Conservation (phyloP, 2,113 vertebrate species). For the Nerophis ophidion region DNA sequence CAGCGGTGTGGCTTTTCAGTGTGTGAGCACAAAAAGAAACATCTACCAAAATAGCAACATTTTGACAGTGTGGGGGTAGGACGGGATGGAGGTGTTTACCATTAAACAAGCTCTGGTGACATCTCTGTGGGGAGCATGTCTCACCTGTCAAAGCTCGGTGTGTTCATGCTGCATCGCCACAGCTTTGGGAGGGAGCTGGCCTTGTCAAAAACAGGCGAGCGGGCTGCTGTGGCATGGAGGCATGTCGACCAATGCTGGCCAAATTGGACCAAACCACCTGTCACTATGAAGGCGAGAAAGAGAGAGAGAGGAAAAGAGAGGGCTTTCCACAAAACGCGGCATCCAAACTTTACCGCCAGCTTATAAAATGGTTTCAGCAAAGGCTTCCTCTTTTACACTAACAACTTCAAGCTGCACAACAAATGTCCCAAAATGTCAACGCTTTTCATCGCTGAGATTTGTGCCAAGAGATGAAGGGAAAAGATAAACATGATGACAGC, state of each 20-base stretch:
- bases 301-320: background rate
- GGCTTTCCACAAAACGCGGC: constrained; percentile 1
- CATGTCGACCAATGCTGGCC: constrained; percentile 23
- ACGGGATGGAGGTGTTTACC: constrained; percentile 53
- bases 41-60: constrained; percentile 19
- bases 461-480: constrained; percentile 32
- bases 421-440: background rate
- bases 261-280: constrained; percentile 30
- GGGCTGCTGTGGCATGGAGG: constrained; percentile 14
- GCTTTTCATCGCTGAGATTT: constrained; percentile 22
- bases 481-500: constrained; percentile 11
- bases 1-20: constrained; percentile 6
- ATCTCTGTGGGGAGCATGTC: constrained; percentile 41
- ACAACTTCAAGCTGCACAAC: constrained; percentile 9
- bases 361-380: constrained; percentile 5
- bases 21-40: constrained; percentile 13
- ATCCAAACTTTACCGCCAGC: constrained; percentile 3
- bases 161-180: constrained; percentile 37
- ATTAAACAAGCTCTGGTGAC: constrained; percentile 46
- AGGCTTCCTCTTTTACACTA: background rate
- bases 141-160: constrained; percentile 55
- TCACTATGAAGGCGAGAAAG: background rate
- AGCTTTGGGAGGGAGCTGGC: constrained; percentile 31
- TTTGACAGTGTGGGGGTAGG: constrained; percentile 27
- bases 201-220: constrained; percentile 15